Percentiles rank a stretch among this genome's conserved stretches.
Evolutionary conservation across 2,797 vertebrate species (phyloP).

Genomic region (Enteromius treurensis): DNA sequence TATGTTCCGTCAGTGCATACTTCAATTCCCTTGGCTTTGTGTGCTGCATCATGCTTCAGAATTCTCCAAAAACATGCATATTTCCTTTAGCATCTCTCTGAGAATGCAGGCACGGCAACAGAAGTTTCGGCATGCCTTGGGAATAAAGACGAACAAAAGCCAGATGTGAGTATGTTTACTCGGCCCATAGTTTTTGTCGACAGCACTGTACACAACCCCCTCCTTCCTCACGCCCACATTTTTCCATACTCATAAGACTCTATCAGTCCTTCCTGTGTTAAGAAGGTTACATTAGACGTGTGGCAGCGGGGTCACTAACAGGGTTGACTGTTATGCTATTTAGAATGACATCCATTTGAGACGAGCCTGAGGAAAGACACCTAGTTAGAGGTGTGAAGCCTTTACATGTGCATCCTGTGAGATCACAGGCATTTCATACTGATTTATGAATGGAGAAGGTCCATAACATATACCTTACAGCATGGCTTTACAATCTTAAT

Average conservation of each 20-base stretch:
- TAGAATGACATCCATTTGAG: conserved; percentile 23
- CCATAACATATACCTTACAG: conserved; percentile 17
- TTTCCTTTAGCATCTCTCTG: conserved; percentile 55
- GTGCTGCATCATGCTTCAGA: conserved; percentile 14
- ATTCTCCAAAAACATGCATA: conserved; percentile 24
- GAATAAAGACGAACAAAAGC: conserved; percentile 69
- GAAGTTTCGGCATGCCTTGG: conserved; percentile 67
- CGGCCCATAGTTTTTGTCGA: conserved; percentile 68
- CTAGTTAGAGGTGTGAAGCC: background rate
- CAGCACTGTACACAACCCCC: conserved; percentile 69
- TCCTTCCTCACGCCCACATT: conserved; percentile 61
- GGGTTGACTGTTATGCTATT: background rate
- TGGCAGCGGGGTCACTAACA: conserved; percentile 24
- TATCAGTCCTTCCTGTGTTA: conserved; percentile 9
- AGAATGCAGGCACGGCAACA: conserved; percentile 70
- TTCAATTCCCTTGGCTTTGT: background rate
- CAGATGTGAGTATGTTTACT: conserved; percentile 77
- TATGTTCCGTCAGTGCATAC: conserved; percentile 9
- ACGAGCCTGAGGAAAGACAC: background rate
- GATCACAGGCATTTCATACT: conserved; percentile 33
- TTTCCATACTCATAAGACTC: conserved; percentile 62
- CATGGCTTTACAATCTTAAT: conserved; percentile 13
- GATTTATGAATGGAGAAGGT: conserved; percentile 46
- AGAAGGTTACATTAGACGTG: conserved; percentile 1
- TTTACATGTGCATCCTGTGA: conserved; percentile 16